Base-by-base conservation (phyloP, 1,140 invertebrate genomes). In the Ostrea edulis region DNA sequence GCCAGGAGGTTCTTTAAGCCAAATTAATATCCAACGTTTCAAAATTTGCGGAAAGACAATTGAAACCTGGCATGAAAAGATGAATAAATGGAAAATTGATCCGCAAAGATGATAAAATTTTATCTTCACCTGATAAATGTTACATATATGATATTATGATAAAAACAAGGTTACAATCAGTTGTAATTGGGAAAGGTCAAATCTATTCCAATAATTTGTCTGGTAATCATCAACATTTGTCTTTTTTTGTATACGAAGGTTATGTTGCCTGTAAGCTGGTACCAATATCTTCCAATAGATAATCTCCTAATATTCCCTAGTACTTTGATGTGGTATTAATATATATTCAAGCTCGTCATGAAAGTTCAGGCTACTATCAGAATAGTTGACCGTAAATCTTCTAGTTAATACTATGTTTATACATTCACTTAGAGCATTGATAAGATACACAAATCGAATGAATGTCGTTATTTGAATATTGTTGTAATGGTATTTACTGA, bases 401-500 rank as follows among this genome's bases (percentile, higher is more conserved):
- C 68, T 77, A 29, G 68, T 77, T 35, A 35, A 77, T 11, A 25
- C 25, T 20, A 29, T 77, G 68, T 77, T 77, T 77, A 77, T 77
- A 77, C 35, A 77, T 77, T 77, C 68, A 77, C 68, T 77, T 77
- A 29, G 68, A 77, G 68, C 12, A 77, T 77, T 77, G 68, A 77
- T 77, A 77, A 77, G 68, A 77, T 77, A 77, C 68, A 77, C 68
- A 77, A 77, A 77, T 77, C 25, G 68, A 77, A 25, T 77, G 68
- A 77, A 77, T 77, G 68, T 77, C 68, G 25, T 14, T 77, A 77
- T 77, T 77, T 77, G 68, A 77, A 77, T 77, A 77, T 77, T 77
- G 68, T 77, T 77, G 68, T 77, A 77, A 77, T 77, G 68, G 68
- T 77, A 77, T 77, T 77, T 77, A 77, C 68, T 11, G 68, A 77